These are phyloP conservation scores for Accipiter virgatus DNA, from an alignment of 2,113 vertebrate genomes.

Conservation along the genomic window DNA sequence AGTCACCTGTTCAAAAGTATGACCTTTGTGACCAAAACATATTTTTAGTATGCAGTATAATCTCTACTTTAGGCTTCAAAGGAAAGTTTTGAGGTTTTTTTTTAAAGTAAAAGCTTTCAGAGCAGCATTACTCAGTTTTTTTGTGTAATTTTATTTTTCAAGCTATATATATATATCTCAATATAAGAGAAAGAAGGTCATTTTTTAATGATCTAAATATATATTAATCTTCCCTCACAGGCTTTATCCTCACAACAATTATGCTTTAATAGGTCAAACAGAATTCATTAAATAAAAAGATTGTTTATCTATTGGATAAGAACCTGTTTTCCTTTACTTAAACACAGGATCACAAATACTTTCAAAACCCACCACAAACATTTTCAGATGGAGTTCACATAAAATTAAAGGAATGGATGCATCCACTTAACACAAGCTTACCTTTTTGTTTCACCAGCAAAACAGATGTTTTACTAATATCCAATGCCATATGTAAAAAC, in stretches of 20 bases:
- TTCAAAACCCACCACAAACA: background rate
- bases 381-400: background rate
- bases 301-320: background rate
- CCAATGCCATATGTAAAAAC: background rate
- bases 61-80: background rate
- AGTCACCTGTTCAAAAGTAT: background rate
- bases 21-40: background rate
- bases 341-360: background rate
- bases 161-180: background rate
- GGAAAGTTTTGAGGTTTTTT: background rate
- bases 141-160: background rate
- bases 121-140: background rate
- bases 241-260: background rate
- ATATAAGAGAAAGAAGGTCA: background rate
- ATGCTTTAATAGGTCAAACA: background rate
- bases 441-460: background rate
- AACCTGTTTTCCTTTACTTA: background rate
- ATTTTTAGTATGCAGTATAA: background rate
- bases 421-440: fast-evolving
- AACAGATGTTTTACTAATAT: background rate
- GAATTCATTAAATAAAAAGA: background rate
- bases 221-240: background rate
- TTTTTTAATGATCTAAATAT: conserved; percentile 3
- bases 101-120: background rate
- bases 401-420: background rate